These are phyloP conservation scores for Adelges cooleyi DNA, from an alignment of 1,140 invertebrate genomes.

Conservation along the genomic window DNA sequence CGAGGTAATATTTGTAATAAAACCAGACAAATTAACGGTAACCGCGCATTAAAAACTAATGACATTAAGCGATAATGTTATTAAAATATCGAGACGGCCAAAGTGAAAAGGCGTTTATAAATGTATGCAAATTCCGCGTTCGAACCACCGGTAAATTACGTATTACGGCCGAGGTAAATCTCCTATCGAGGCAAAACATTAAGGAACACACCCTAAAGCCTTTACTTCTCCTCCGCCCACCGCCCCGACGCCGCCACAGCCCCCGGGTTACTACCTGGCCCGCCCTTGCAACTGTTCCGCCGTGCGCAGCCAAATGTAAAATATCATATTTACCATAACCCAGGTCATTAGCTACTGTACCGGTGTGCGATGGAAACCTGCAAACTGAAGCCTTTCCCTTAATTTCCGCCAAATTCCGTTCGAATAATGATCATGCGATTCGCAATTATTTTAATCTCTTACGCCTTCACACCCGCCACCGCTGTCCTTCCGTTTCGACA, in stretches of 20 bases:
- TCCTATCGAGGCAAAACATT: not conserved
- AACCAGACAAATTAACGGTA: too few relatives aligned
- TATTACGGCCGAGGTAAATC: not conserved
- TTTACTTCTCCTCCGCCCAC: not conserved
- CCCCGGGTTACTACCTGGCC: too few relatives aligned
- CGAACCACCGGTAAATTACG: not conserved
- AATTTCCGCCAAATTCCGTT: constrained; percentile 13
- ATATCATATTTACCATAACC: constrained; percentile 3
- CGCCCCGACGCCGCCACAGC: not conserved
- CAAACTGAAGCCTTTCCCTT: not conserved
- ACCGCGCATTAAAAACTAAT: too few relatives aligned
- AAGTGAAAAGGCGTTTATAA: not conserved
- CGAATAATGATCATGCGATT: constrained; percentile 16
- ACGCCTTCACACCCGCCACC: constrained; percentile 31
- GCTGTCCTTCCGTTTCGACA: constrained; percentile 27
- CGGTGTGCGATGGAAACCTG: not conserved
- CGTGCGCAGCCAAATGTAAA: not conserved
- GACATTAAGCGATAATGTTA: too few relatives aligned
- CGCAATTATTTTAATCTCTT: constrained; percentile 19
- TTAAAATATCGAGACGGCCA: too few relatives aligned
- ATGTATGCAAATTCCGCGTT: not conserved
- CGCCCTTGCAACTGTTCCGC: too few relatives aligned
- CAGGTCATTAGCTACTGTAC: not conserved
- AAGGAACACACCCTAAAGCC: not conserved
- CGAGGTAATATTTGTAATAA: too few relatives aligned